These are phyloP conservation scores for Catalaphyllia jardinei DNA, from an alignment of 64 coral and sea anemone species.

Conservation along the genomic window DNA sequence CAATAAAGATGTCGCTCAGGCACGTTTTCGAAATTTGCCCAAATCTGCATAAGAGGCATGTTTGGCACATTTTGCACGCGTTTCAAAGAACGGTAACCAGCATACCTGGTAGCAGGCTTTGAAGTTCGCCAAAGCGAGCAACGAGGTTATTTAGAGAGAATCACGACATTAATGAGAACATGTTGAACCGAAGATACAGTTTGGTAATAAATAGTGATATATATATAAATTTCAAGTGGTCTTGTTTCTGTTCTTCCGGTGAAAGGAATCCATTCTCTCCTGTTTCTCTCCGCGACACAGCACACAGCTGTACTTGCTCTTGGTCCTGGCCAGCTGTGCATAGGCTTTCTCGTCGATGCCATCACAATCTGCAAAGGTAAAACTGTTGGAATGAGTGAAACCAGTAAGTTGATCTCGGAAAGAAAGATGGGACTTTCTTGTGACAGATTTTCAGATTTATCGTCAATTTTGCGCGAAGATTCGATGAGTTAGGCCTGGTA, in stretches of 20 bases:
- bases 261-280: slow-evolving; percentile 90
- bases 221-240: not conserved
- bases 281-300: slow-evolving; percentile 95
- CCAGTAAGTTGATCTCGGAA: too few species aligned
- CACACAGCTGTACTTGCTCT: slow-evolving; percentile 91
- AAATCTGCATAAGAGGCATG: too few species aligned
- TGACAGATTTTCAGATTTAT: too few species aligned
- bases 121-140: too few species aligned
- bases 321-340: slow-evolving; percentile 88
- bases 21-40: not conserved
- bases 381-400: not conserved
- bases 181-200: not conserved
- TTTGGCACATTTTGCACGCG: too few species aligned
- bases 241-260: slow-evolving; percentile 80
- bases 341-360: slow-evolving; percentile 92
- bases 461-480: too few species aligned
- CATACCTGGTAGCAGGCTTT: too few species aligned
- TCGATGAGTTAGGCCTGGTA: too few species aligned
- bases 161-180: not conserved
- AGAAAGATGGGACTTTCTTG: too few species aligned
- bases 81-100: too few species aligned
- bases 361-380: slow-evolving; percentile 77
- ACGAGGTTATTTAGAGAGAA: too few species aligned
- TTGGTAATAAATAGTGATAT: not conserved
- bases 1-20: not conserved